Base-by-base conservation (phyloP, 2,888 invertebrate species). In the Nomada ferruginata region DNA sequence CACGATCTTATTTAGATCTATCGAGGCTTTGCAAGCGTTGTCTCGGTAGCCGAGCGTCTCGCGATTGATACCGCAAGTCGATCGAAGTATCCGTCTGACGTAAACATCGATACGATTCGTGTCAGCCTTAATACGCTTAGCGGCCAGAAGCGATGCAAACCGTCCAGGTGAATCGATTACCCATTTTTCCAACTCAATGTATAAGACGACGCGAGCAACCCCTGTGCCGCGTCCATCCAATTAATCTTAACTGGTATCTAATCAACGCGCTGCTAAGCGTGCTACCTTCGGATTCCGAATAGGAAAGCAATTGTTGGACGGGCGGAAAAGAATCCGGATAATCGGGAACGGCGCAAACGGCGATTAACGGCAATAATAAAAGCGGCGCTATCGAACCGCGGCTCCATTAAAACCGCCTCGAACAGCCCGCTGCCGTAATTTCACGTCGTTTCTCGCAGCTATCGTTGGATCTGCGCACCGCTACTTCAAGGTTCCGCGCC, bases 391-490 rank as follows among this genome's bases (percentile, higher is more conserved):
- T 80, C 83, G 71, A 64, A 66, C 29, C 42, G 26, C 44, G 73
- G 77, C 69, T 80, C 87, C 80, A 83, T 87, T 87, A 80, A 79
- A 87, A 81, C 75, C 55, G 73, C 78, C 72, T 74, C 76, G 44
- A 83, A 83, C 76, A 76, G 83, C 75, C 63, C 23, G 72, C 71
- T 73, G 85, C 83, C 75, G 87, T 83, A 87, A 87, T 87, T 87
- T 87, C 83, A 76, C 83, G 75, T 85, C 75, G 85, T 85, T 87
- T 83, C 85, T 75, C 73, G 60, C 76, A 71, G 87, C 81, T 87
- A 87, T 87, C 87, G 85, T 75, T 79, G 77, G 81, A 87, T 87
- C 87, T 87, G 15, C 80, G 66, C 68, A 75, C 52, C 77, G 74
- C 82, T 82, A 69, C 85, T 79, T 74, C 82, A 87, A 87, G 80